Conservation (phyloP, 2,113 vertebrate species). For the Gorsachius goisagi region DNA sequence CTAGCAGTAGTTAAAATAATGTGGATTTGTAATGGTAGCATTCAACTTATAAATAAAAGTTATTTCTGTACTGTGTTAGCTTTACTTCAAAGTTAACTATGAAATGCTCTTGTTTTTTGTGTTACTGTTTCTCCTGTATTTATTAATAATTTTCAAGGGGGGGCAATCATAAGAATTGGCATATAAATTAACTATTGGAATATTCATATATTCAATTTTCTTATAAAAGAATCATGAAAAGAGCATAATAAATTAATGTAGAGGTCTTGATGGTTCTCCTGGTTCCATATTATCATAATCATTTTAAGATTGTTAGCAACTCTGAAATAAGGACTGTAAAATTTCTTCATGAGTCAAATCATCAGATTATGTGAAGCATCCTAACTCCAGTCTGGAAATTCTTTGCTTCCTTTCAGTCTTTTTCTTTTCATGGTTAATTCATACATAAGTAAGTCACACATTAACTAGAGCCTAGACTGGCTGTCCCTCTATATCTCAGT, state of each 20-base stretch:
- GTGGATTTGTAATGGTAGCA: not conserved
- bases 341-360: not conserved
- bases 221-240: not conserved
- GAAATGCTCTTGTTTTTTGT: not conserved
- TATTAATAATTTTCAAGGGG: not conserved
- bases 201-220: not conserved
- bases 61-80: not conserved
- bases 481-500: not conserved
- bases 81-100: not conserved
- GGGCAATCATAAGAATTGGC: not conserved
- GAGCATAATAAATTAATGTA: not conserved
- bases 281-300: not conserved
- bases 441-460: not conserved
- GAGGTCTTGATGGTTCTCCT: not conserved
- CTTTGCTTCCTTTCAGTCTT: not conserved
- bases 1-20: not conserved
- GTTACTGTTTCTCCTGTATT: not conserved
- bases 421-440: not conserved
- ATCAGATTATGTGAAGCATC: not conserved
- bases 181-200: not conserved
- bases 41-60: not conserved
- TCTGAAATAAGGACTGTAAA: not conserved
- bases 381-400: not conserved
- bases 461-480: not conserved
- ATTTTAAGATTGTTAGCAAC: not conserved